Evolutionary conservation across 2,888 invertebrate genomes (phyloP), one percentile per base, ranked within the genome.

Genomic region (Salticus scenicus): DNA sequence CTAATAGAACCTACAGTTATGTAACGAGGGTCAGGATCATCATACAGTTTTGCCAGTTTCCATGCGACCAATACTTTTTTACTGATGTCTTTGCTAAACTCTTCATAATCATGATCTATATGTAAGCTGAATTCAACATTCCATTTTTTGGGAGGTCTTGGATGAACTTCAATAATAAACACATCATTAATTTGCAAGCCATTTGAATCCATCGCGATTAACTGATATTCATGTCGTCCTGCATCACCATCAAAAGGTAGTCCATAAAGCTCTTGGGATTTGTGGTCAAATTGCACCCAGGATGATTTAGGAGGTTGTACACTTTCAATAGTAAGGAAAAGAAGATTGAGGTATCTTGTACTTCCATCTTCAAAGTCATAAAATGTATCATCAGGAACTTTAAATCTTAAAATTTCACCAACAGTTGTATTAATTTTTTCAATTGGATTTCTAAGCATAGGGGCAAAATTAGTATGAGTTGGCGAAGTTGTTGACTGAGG

Each of bases 281-380:
- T 92, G 0, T 94, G 93, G 91, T 97, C 94, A 90, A 97, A 96
- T 90, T 96, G 95, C 87, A 97, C 93, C 97, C 97, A 98, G 4
- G 95, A 95, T 82, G 93, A 93, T 73, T 93, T 92, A 89, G 94
- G 94, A 24, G 96, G 92, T 10, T 94, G 94, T 63, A 93, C 93
- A 31, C 94, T 94, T 89, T 95, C 94, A 1, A 90, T 89, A 7
- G 94, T 94, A 89, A 95, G 94, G 88, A 95, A 93, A 37, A 89
- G 89, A 89, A 96, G 93, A 51, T 94, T 93, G 89, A 96, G 93
- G 17, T 94, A 94, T 69, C 95, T 92, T 89, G 95, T 95, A 84
- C 93, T 93, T 74, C 95, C 95, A 90, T 96, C 96, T 90, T 97
- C 96, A 4, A 93, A 92, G 91, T 97, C 97, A 88, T 93, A 93